A percentile compares a stretch with the other conserved stretches of the same genome.
phyloP scores from a whole-genome alignment of 2,888 invertebrate species.

The Stenodema calcarata region DNA sequence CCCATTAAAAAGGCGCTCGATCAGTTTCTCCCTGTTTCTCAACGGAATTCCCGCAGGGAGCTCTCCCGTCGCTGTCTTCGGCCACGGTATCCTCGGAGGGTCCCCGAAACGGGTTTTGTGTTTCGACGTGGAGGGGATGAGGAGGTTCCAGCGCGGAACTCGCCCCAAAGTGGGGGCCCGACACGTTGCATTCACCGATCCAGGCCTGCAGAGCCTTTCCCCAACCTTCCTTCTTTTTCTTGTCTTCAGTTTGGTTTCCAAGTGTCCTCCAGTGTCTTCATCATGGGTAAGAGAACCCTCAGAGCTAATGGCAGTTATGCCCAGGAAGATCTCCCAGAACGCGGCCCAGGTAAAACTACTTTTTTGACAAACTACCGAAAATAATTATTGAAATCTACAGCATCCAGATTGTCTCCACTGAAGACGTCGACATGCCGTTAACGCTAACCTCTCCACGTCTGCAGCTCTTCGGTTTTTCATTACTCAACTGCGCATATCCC shows the following conservation, averaged over 20 bases:
- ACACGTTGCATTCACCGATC: slow-evolving; percentile 25
- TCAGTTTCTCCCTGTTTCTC: background rate
- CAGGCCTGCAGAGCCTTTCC: background rate
- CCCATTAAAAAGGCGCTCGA: slow-evolving; percentile 3
- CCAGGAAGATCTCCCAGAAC: slow-evolving; percentile 62
- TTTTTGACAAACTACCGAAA: background rate
- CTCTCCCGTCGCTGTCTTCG: background rate
- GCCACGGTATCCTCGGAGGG: background rate
- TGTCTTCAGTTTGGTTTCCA: slow-evolving; percentile 32
- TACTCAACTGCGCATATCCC: background rate
- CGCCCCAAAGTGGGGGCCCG: slow-evolving; percentile 8
- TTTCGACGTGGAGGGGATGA: background rate
- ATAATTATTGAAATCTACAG: background rate
- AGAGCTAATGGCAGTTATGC: slow-evolving; percentile 50
- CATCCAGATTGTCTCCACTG: background rate
- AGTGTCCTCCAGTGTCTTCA: slow-evolving; percentile 7
- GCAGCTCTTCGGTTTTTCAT: background rate
- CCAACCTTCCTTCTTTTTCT: slow-evolving; percentile 1
- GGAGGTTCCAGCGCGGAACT: slow-evolving; percentile 25
- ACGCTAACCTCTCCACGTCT: background rate
- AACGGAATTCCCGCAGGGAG: background rate
- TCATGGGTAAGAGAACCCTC: slow-evolving; percentile 52
- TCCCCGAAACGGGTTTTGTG: background rate
- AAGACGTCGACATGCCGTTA: background rate
- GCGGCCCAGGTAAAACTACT: slow-evolving; percentile 64